phyloP scores from a whole-genome alignment of 2,797 vertebrate species.

The Oryzias dopingdopingensis region DNA sequence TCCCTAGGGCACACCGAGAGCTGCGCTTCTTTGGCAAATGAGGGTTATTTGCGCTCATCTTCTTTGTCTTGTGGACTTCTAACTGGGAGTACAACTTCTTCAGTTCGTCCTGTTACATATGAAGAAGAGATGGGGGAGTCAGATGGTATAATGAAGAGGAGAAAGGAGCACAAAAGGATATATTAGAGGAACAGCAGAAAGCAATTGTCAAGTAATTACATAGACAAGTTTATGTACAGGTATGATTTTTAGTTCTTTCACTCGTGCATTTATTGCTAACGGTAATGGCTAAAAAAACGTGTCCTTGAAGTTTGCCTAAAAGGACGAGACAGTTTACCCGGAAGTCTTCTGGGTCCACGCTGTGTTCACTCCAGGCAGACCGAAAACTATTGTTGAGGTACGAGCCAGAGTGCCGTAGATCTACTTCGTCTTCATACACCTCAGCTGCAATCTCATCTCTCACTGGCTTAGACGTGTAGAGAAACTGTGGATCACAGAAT shows the following conservation, averaged over 20 bases:
- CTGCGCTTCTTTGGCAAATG: slow-evolving; percentile 87
- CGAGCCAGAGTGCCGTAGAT: slow-evolving; percentile 82
- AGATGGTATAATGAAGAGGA: no score
- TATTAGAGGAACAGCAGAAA: slow-evolving; percentile 30
- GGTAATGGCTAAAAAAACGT: no score
- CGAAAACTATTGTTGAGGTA: slow-evolving; percentile 90
- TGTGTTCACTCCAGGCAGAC: slow-evolving; percentile 90
- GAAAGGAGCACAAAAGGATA: slow-evolving; percentile 27
- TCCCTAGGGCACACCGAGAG: slow-evolving; percentile 81
- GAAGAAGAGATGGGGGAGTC: slow-evolving; percentile 34
- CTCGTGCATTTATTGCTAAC: no score
- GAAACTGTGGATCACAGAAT: slow-evolving; percentile 74
- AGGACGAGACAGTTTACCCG: slow-evolving; percentile 79
- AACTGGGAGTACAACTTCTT: slow-evolving; percentile 94
- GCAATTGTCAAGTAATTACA: background rate
- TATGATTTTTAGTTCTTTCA: no score
- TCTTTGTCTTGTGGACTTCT: slow-evolving; percentile 88
- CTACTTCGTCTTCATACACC: slow-evolving; percentile 93
- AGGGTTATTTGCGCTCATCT: slow-evolving; percentile 90
- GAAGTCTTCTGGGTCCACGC: slow-evolving; percentile 93
- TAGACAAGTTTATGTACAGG: background rate
- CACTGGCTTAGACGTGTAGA: slow-evolving; percentile 77
- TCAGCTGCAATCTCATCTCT: slow-evolving; percentile 91
- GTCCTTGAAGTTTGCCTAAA: slow-evolving; percentile 27
- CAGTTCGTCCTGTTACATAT: slow-evolving; percentile 86